Evolutionary conservation across 2,797 vertebrate genomes (phyloP).

Genomic region (Botia kubotai): DNA sequence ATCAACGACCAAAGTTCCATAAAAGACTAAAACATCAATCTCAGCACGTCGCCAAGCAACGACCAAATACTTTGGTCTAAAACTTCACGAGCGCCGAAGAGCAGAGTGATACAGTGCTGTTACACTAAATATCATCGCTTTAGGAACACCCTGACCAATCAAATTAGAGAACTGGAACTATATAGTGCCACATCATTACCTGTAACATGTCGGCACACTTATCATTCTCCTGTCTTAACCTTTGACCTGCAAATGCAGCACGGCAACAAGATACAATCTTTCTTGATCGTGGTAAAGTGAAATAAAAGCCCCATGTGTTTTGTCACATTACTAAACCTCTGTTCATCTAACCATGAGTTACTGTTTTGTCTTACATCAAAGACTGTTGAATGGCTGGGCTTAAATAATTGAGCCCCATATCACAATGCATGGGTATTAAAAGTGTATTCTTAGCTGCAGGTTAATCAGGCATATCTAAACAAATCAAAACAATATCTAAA

Average conservation of each 20-base stretch:
- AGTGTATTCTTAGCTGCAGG: constrained; percentile 66
- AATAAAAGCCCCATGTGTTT: constrained; percentile 27
- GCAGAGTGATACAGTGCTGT: neutral
- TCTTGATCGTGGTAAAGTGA: constrained; percentile 15
- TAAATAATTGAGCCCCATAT: constrained; percentile 73
- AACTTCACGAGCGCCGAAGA: neutral
- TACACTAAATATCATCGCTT: neutral
- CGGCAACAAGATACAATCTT: constrained; percentile 23
- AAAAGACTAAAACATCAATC: neutral
- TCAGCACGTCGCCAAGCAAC: neutral
- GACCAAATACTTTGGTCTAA: neutral
- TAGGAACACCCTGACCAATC: neutral
- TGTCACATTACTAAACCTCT: constrained; percentile 55
- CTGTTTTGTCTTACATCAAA: constrained; percentile 71
- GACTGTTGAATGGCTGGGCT: constrained; percentile 72
- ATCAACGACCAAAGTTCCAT: neutral
- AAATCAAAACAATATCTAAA: constrained; percentile 65
- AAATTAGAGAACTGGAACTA: constrained; percentile 34
- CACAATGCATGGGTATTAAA: constrained; percentile 67
- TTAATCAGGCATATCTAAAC: constrained; percentile 72
- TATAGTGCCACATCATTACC: constrained; percentile 37
- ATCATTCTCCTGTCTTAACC: constrained; percentile 35
- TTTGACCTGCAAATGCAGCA: constrained; percentile 33
- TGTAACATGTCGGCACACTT: constrained; percentile 34
- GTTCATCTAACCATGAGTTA: constrained; percentile 55